A percentile compares a stretch with the other conserved stretches of the same genome.
These are phyloP conservation scores for Choloepus hoffmanni DNA, from an alignment of 2,113 vertebrate genomes.

Conservation along the genomic window DNA sequence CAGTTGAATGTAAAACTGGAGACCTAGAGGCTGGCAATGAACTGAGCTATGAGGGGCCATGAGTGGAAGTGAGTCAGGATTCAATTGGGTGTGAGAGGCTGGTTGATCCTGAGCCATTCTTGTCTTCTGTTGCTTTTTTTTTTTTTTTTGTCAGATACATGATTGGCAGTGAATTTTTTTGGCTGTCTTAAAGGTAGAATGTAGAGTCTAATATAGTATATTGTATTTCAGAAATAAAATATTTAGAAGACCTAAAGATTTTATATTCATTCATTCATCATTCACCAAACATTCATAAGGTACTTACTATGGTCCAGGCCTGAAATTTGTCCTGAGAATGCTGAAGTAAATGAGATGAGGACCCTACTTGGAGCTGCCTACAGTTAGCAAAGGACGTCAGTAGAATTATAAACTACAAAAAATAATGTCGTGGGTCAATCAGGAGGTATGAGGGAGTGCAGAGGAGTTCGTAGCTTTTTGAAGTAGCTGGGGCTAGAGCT, in stretches of 20 bases:
- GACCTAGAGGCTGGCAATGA: accelerated
- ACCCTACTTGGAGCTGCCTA: not conserved
- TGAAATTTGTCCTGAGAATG: not conserved
- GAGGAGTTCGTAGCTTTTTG: not conserved
- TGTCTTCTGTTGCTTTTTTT: not conserved
- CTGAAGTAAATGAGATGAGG: not conserved
- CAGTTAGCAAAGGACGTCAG: not conserved
- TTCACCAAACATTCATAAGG: not conserved
- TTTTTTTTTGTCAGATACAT: not conserved
- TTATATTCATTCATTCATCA: not conserved
- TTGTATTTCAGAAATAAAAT: not conserved
- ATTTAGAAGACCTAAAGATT: not conserved
- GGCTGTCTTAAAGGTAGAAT: not conserved
- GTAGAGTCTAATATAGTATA: too few relatives aligned
- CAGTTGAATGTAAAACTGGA: not conserved
- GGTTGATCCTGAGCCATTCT: too few relatives aligned
- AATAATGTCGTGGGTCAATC: not conserved
- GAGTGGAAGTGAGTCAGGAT: too few relatives aligned
- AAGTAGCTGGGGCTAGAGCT: not conserved
- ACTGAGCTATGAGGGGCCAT: accelerated
- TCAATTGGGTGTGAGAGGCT: too few relatives aligned
- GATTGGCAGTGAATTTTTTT: not conserved
- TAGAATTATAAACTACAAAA: not conserved
- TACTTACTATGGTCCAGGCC: not conserved
- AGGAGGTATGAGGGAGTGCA: not conserved